Conservation (phyloP, 2,888 invertebrate species). For the Gortyna flavago region DNA sequence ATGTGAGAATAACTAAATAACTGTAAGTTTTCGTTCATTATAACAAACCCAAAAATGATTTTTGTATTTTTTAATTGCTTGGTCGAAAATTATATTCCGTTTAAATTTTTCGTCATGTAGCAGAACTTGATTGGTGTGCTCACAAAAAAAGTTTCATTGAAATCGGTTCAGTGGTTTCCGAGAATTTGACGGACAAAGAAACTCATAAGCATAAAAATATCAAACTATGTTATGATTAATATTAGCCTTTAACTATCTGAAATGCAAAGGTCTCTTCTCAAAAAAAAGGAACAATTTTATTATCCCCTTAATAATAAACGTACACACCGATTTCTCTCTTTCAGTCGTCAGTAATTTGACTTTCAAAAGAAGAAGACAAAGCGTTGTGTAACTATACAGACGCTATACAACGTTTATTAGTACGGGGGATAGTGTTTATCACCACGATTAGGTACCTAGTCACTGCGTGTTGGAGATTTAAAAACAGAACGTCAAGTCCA, state of each 20-base stretch:
- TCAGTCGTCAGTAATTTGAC: no score
- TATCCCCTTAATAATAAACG: no score
- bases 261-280: neutral
- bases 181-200: constrained; percentile 46
- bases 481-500: no score
- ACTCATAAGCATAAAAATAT: neutral
- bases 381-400: no score
- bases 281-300: neutral
- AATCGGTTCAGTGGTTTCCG: constrained; percentile 46
- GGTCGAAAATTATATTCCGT: neutral
- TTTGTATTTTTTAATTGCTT: constrained; percentile 32
- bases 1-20: constrained; percentile 46
- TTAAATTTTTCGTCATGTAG: neutral
- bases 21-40: constrained; percentile 17
- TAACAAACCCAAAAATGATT: constrained; percentile 26
- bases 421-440: no score
- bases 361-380: no score
- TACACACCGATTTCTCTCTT: no score
- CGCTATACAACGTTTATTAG: no score
- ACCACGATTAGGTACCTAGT: no score
- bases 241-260: neutral
- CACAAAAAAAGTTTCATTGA: constrained; percentile 49
- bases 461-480: no score
- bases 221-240: neutral
- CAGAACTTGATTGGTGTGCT: constrained; percentile 6